Evolutionary conservation across 2,113 vertebrate species (phyloP).

Genomic region (Pseudolaguvia tuberculata): DNA sequence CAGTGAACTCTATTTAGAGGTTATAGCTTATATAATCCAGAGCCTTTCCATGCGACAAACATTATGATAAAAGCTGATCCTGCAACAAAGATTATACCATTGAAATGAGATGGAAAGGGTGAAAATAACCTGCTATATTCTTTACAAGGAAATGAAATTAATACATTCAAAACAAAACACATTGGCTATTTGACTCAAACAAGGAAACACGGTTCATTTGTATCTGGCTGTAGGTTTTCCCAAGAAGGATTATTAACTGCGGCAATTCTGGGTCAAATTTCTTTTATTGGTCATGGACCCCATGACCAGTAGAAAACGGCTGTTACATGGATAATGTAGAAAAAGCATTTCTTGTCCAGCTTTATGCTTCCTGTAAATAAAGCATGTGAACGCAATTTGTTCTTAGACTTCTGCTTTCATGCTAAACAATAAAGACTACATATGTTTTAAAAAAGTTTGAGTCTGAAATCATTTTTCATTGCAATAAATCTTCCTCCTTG

Average conservation of each 20-base stretch:
- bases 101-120: neutral
- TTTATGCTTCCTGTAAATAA: neutral
- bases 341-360: neutral
- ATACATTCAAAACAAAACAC: neutral
- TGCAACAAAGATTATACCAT: neutral
- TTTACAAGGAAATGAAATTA: neutral
- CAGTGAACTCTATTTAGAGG: neutral
- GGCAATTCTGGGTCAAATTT: neutral
- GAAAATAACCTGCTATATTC: neutral
- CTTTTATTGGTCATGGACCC: constrained; percentile 2
- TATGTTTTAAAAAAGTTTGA: neutral
- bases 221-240: neutral
- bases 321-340: neutral
- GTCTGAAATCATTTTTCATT: neutral
- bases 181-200: neutral
- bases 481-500: neutral
- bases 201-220: neutral
- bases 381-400: neutral
- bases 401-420: neutral
- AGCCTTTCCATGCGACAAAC: neutral
- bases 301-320: neutral
- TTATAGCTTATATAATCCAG: neutral
- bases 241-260: neutral
- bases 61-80: neutral
- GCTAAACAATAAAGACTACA: neutral